Evolutionary conservation across 1,140 invertebrate genomes (phyloP), one percentile per base, ranked within the genome.

Genomic region (Macrobrachium nipponense): DNA sequence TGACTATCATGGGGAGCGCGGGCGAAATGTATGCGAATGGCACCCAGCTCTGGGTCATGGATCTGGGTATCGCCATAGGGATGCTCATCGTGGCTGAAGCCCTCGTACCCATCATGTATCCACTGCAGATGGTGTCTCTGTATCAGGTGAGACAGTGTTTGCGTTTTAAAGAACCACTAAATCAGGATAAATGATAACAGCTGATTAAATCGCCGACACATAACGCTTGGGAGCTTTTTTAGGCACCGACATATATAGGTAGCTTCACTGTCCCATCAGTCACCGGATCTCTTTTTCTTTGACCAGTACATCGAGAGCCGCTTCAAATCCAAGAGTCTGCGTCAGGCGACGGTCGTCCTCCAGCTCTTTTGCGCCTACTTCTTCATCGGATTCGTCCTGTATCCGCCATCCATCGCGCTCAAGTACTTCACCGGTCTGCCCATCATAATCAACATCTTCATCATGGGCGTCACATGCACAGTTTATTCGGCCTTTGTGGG

Each of bases 341-440:
- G 87, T 12, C 80, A 84, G 51, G 78, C 80, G 0, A 83, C 87
- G 14, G 87, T 87, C 5, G 27, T 88, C 59, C 81, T 88, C 51
- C 83, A 85, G 51, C 84, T 88, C 20, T 51, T 84, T 23, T 84
- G 84, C 7, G 84, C 73, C 4, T 88, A 88, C 82, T 91, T 98
- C 61, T 98, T 98, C 91, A 97, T 97, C 72, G 96, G 97, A 5
- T 96, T 99, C 4, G 96, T 97, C 7, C 96, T 98, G 0, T 97
- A 97, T 90, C 97, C 97, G 5, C 98, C 98, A 15, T 97, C 97
- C 12, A 93, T 98, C 87, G 97, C 97, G 51, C 91, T 98, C 72
- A 96, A 96, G 90, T 95, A 97, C 94, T 97, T 96, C 51, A 97
- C 96, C 5, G 95, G 95, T 17, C 91, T 97, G n/a, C 94, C 95